Percentiles rank a stretch among this genome's conserved stretches.
Evolutionary conservation across 2,113 vertebrate genomes (phyloP).

Genomic region (Telmatochromis sp.): DNA sequence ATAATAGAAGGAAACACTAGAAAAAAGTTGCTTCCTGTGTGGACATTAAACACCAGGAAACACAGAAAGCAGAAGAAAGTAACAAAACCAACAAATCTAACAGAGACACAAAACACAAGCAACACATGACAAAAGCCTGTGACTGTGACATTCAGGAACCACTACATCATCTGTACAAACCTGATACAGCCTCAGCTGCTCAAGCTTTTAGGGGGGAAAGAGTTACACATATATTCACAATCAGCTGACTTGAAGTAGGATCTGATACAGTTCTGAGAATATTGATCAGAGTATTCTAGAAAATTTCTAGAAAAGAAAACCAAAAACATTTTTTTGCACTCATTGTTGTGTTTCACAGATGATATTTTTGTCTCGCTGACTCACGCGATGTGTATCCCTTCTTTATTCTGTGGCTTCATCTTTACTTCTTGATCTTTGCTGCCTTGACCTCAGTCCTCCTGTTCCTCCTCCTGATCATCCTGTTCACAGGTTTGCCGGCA

Average conservation of each 20-base stretch:
- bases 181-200: not conserved
- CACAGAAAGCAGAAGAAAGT: not conserved
- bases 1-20: not conserved
- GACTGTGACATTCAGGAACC: not conserved
- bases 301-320: not conserved
- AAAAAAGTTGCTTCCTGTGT: not conserved
- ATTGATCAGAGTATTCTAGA: not conserved
- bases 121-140: not conserved
- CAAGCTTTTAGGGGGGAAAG: not conserved
- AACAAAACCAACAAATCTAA: not conserved
- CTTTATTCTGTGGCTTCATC: constrained; percentile 30
- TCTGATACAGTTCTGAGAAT: not conserved
- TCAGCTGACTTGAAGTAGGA: not conserved
- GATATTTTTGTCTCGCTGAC: not conserved
- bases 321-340: not conserved
- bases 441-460: constrained; percentile 66
- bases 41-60: not conserved
- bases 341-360: not conserved
- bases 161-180: not conserved
- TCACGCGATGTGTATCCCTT: not conserved
- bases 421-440: constrained; percentile 37
- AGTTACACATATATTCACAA: not conserved
- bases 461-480: constrained; percentile 47
- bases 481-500: constrained; percentile 83
- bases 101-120: not conserved